These are phyloP conservation scores for Steatornis caripensis DNA, from an alignment of 2,113 vertebrate species.

Conservation along the genomic window DNA sequence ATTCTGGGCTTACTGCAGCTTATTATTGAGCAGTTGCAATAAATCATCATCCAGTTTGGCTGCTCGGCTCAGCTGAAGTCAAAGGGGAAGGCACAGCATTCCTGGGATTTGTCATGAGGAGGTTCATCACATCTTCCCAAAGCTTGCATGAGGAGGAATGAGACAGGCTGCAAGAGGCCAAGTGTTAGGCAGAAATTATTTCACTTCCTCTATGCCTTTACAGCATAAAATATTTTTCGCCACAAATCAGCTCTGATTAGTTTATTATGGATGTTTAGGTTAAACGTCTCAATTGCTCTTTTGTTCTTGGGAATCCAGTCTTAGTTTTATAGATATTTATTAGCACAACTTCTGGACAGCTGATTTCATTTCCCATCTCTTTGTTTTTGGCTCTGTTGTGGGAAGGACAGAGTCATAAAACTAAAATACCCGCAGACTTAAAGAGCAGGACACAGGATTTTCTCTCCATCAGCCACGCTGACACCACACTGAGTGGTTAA, in stretches of 20 bases:
- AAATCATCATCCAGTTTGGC: constrained; percentile 20
- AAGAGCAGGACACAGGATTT: not conserved
- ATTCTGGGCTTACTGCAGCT: not conserved
- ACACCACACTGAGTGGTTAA: not conserved
- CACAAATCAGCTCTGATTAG: constrained; percentile 32
- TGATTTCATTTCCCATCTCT: constrained; percentile 45
- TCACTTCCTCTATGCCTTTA: not conserved
- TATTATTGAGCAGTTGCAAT: not conserved
- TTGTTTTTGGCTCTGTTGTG: not conserved
- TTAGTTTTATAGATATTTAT: constrained; percentile 31
- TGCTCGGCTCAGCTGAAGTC: not conserved
- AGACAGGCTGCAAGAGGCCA: constrained; percentile 9
- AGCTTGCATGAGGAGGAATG: not conserved
- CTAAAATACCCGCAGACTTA: not conserved
- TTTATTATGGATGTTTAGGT: constrained; percentile 29
- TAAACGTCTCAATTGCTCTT: constrained; percentile 18
- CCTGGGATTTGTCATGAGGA: constrained; percentile 28
- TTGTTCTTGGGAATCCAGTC: not conserved
- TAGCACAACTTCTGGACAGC: not conserved
- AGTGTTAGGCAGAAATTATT: constrained; percentile 35
- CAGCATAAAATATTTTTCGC: not conserved
- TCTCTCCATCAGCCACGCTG: not conserved
- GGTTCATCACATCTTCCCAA: not conserved
- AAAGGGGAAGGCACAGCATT: constrained; percentile 23
- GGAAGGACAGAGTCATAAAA: constrained; percentile 30